phyloP scores from a whole-genome alignment of 1,140 invertebrate species.

The Dermatophagoides farinae region DNA sequence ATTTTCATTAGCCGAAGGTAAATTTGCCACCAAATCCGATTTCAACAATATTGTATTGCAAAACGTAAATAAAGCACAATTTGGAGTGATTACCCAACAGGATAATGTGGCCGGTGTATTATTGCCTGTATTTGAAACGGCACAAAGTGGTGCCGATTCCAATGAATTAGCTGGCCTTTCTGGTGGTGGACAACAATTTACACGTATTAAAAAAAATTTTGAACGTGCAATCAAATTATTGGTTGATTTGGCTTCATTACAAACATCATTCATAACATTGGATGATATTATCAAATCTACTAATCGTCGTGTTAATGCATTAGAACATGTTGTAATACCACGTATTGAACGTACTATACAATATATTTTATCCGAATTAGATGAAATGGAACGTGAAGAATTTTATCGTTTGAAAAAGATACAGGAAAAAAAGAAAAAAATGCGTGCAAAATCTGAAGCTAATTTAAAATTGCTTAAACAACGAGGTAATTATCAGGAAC shows the following conservation, averaged over 20 bases:
- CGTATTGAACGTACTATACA: constrained; percentile 83
- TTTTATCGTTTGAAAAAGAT: constrained; percentile 92
- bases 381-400: constrained; percentile 96
- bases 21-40: constrained; percentile 83
- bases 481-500: constrained; percentile 30
- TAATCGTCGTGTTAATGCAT: constrained; percentile 97
- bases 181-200: constrained; percentile 76
- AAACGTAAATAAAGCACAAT: constrained; percentile 95
- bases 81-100: constrained; percentile 82
- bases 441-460: constrained; percentile 22
- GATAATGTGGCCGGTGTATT: constrained; percentile 98
- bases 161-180: constrained; percentile 82
- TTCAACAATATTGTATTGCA: constrained; percentile 96
- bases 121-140: constrained; percentile 83
- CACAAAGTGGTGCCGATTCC: constrained; percentile 76
- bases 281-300: constrained; percentile 76
- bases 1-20: constrained; percentile 94
- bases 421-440: constrained; percentile 57
- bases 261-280: constrained; percentile 87
- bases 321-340: constrained; percentile 98
- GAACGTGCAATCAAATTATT: constrained; percentile 65
- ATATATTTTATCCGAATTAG: constrained; percentile 94
- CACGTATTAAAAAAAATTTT: constrained; percentile 89
- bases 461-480: constrained; percentile 20
- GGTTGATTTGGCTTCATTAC: constrained; percentile 79